Conservation (phyloP, 2,113 vertebrate genomes). For the Todiramphus chloris region DNA sequence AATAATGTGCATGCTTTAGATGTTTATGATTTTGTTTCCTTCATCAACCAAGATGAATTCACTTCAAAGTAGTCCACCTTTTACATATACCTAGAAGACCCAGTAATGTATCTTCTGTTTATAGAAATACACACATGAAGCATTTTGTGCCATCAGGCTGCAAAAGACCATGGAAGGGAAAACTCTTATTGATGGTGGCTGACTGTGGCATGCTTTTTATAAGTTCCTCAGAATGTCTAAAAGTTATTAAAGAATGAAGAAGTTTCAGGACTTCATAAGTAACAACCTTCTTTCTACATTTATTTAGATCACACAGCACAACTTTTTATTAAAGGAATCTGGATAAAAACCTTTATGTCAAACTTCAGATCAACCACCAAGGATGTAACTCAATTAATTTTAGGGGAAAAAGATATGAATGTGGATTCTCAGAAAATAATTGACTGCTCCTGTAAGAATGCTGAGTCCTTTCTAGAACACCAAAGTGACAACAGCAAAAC, state of each 20-base stretch:
- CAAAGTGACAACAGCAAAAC: neutral
- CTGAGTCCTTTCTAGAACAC: neutral
- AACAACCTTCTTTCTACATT: neutral
- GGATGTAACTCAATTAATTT: neutral
- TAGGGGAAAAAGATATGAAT: neutral
- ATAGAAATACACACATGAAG: neutral
- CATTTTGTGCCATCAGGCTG: neutral
- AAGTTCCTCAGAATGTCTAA: neutral
- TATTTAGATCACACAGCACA: neutral
- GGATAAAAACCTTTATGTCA: accelerated
- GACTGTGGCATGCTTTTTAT: neutral
- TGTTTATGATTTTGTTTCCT: neutral
- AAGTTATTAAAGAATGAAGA: neutral
- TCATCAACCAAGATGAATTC: neutral
- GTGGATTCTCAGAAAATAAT: neutral
- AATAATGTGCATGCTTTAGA: neutral
- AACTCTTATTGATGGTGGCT: neutral
- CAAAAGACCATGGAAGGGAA: neutral
- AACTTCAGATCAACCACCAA: neutral
- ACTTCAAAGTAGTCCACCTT: neutral
- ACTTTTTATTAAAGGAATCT: neutral
- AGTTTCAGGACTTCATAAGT: neutral
- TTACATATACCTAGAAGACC: neutral
- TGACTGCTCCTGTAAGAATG: neutral
- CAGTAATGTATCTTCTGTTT: neutral